phyloP scores from a whole-genome alignment of 2,797 vertebrate species.

The Acrocephalus scirpaceus region DNA sequence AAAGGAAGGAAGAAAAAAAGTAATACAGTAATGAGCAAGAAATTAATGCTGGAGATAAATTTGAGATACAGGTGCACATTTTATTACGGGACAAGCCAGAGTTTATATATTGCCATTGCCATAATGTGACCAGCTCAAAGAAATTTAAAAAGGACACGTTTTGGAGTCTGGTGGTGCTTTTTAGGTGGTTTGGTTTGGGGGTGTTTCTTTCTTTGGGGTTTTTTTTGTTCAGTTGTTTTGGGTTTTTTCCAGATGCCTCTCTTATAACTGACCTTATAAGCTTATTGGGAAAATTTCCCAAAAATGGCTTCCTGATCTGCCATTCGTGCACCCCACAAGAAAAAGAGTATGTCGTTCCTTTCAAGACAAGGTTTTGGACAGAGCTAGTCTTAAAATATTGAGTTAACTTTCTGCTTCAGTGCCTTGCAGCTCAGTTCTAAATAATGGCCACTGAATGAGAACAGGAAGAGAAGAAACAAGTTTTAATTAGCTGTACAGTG shows the following conservation, averaged over 20 bases:
- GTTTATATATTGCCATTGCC: background rate
- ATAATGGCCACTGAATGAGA: slow-evolving; percentile 62
- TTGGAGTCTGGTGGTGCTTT: background rate
- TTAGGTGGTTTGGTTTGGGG: background rate
- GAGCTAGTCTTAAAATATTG: slow-evolving; percentile 54
- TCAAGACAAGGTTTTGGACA: slow-evolving; percentile 59
- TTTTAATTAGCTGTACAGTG: slow-evolving; percentile 77
- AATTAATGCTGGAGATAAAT: background rate
- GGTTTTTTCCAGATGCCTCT: background rate
- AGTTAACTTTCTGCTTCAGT: slow-evolving; percentile 67
- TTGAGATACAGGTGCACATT: background rate
- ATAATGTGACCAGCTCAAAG: background rate
- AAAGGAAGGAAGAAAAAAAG: background rate
- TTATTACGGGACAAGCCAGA: background rate
- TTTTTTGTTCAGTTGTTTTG: background rate
- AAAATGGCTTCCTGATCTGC: slow-evolving; percentile 22
- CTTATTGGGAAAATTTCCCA: slow-evolving; percentile 35
- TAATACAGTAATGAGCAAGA: background rate
- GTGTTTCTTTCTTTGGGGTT: background rate
- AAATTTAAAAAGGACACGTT: background rate
- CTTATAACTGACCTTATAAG: background rate
- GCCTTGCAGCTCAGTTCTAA: slow-evolving; percentile 58
- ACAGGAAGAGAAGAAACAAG: slow-evolving; percentile 58
- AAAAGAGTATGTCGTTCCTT: slow-evolving; percentile 28
- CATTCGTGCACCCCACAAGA: slow-evolving; percentile 25